Evolutionary conservation across 2,113 vertebrate genomes (phyloP).

Genomic region (Xenus cinereus): DNA sequence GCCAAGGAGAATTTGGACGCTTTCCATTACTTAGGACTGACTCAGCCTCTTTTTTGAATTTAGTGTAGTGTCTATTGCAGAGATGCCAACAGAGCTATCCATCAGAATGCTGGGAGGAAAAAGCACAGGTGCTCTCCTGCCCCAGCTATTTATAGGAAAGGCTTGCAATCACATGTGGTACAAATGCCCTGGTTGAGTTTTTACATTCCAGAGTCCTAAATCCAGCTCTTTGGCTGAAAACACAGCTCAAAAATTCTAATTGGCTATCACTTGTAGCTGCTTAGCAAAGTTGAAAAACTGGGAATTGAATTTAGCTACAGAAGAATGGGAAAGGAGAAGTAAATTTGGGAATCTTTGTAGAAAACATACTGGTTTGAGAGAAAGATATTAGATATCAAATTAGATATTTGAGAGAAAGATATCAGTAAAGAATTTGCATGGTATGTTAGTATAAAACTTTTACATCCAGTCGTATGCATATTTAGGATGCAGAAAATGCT

Average conservation of each 20-base stretch:
- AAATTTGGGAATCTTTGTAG: not conserved
- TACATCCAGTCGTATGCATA: not conserved
- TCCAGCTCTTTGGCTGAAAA: constrained; percentile 27
- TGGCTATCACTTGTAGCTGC: not conserved
- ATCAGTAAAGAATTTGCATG: not conserved
- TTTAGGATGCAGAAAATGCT: not conserved
- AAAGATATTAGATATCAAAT: not conserved
- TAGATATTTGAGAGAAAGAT: not conserved
- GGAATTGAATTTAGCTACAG: not conserved
- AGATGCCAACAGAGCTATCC: constrained; percentile 65
- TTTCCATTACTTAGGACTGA: constrained; percentile 60
- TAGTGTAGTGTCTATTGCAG: constrained; percentile 61
- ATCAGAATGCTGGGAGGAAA: constrained; percentile 49
- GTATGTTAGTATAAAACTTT: not conserved
- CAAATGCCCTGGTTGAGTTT: not conserved
- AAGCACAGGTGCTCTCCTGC: constrained; percentile 63
- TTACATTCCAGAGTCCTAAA: constrained; percentile 30
- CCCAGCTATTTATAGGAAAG: constrained; percentile 50
- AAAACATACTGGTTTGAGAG: not conserved
- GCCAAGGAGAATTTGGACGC: constrained; percentile 55
- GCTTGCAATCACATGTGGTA: constrained; percentile 10
- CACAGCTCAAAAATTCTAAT: not conserved
- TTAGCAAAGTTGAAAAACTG: not conserved
- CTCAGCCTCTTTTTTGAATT: constrained; percentile 60
- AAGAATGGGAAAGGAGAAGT: not conserved